phyloP scores from a whole-genome alignment of 2,113 vertebrate genomes.

The Oreotragus oreotragus region DNA sequence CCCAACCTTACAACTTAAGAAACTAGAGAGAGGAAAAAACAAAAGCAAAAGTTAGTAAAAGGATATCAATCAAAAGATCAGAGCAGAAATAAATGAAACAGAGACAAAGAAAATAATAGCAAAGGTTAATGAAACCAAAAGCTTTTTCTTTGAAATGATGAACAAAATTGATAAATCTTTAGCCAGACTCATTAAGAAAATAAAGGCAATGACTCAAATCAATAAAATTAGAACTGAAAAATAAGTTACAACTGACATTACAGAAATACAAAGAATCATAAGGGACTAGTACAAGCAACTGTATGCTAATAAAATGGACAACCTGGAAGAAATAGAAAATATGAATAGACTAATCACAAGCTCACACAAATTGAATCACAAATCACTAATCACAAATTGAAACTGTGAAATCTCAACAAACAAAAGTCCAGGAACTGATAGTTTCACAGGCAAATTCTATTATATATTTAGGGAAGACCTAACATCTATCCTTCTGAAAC shows the following conservation, averaged over 20 bases:
- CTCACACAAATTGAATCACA: not conserved
- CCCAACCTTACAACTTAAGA: not conserved
- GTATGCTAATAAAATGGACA: not conserved
- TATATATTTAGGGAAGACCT: not conserved
- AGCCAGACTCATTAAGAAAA: not conserved
- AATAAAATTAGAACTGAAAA: not conserved
- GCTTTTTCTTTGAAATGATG: not conserved
- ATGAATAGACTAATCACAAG: not conserved
- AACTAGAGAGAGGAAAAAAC: not conserved
- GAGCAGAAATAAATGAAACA: not conserved
- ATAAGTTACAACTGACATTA: not conserved
- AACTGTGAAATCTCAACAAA: not conserved
- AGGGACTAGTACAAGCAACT: not conserved
- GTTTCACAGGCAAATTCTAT: not conserved
- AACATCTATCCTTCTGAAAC: not conserved
- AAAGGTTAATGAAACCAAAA: not conserved
- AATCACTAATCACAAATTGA: not conserved
- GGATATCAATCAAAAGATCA: not conserved
- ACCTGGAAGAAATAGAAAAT: not conserved
- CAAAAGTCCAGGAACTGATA: not conserved
- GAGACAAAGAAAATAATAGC: not conserved
- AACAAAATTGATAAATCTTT: not conserved
- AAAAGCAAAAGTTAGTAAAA: not conserved
- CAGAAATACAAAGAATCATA: not conserved
- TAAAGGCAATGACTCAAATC: not conserved